A percentile compares a stretch with the other conserved stretches of the same genome.
These are phyloP conservation scores for Mola mola DNA, from an alignment of 2,113 vertebrate species.

Conservation along the genomic window DNA sequence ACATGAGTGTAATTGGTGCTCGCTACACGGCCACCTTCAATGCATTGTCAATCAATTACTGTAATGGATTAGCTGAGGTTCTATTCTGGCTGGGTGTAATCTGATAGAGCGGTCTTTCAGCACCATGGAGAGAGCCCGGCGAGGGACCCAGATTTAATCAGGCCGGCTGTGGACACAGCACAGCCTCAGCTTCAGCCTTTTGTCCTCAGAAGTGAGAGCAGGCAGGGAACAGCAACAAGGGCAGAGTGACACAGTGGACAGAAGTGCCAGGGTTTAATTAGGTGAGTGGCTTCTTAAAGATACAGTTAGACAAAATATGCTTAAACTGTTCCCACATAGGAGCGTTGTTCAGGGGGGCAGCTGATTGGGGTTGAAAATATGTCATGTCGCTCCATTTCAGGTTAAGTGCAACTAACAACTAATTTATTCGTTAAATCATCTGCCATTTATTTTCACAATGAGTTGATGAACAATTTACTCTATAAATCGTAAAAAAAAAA, in stretches of 20 bases:
- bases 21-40: conserved; percentile 88
- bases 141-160: conserved; percentile 98
- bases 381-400: no score
- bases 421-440: no score
- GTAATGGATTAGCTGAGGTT: conserved; percentile 94
- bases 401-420: no score
- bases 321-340: no score
- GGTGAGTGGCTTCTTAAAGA: conserved; percentile 61
- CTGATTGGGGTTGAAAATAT: no score
- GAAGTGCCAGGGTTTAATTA: conserved; percentile 78
- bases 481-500: no score
- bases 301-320: no score
- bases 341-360: no score
- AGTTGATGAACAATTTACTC: no score
- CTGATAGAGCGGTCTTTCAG: conserved; percentile 94
- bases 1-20: conserved; percentile 87
- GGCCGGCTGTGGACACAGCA: conserved; percentile 90
- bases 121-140: conserved; percentile 92
- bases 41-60: conserved; percentile 94
- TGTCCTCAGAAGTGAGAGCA: conserved; percentile 88
- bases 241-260: conserved; percentile 89
- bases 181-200: conserved; percentile 87
- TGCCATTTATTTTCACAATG: no score
- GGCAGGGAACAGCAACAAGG: conserved; percentile 86
- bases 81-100: conserved; percentile 91